Base-by-base conservation (phyloP, 1,140 invertebrate species). In the Conopomorpha cramerella region DNA sequence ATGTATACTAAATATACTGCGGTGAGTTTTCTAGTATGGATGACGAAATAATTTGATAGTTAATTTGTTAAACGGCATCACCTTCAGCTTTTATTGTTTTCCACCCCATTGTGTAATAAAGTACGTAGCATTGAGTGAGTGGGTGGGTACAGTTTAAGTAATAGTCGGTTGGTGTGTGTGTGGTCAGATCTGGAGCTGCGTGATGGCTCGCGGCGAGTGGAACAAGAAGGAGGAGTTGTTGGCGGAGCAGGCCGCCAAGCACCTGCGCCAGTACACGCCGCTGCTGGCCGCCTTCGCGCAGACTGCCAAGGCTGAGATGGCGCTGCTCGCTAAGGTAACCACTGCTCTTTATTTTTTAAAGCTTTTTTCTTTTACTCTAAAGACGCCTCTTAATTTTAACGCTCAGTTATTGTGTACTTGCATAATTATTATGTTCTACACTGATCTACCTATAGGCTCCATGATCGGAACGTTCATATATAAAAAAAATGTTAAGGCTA, bases 141-240 rank as follows among this genome's bases (percentile, higher is more conserved):
- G n/a, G n/a, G n/a, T n/a, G n/a, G n/a, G n/a, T n/a, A n/a, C n/a
- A n/a, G n/a, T n/a, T n/a, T n/a, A n/a, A n/a, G n/a, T n/a, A n/a
- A n/a, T n/a, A n/a, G n/a, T n/a, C n/a, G n/a, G n/a, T n/a, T n/a
- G n/a, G n/a, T n/a, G n/a, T n/a, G n/a, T n/a, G n/a, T n/a, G n/a
- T n/a, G n/a, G n/a, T n/a, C n/a, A 89, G 86, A 87, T 96, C 55
- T 98, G 95, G 95, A 87, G 85, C 46, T 92, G 90, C 41, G 86
- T 98, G 46, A 98, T 98, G 95, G 85, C 86, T 36, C 86, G 91
- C 49, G 91, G 92, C 27, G 95, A 98, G 79, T 98, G 95, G 95
- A 98, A 96, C 76, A 98, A 98, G 78, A 97, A 97, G 72, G 95
- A 97, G 79, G 95, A 98, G 73, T 78, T 98, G 39, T 86, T 97